These are phyloP conservation scores for Choreutis nemorana DNA, from an alignment of 2,888 invertebrate species.

Conservation along the genomic window DNA sequence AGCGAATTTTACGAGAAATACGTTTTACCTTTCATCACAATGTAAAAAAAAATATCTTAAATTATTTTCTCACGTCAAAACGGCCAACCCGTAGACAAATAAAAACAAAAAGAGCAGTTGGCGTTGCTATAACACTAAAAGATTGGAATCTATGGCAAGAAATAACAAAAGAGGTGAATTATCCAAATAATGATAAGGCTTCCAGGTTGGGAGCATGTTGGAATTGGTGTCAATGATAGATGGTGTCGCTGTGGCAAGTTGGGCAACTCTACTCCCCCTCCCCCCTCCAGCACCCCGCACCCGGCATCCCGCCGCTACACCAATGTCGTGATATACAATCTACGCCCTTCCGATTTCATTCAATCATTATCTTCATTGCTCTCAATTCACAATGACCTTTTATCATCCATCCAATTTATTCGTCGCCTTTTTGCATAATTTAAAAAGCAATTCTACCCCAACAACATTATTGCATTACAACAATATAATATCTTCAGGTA, in stretches of 20 bases:
- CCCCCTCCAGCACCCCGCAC: constrained; percentile 18
- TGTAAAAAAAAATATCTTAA: too few relatives aligned
- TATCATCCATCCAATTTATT: constrained; percentile 2
- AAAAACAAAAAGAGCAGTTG: too few relatives aligned
- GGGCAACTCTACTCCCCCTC: constrained; percentile 29
- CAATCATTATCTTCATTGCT: constrained; percentile 35
- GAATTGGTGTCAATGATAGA: constrained; percentile 64
- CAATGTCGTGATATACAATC: constrained; percentile 21
- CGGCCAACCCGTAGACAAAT: too few relatives aligned
- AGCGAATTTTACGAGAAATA: too few relatives aligned
- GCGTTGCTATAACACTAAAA: too few relatives aligned
- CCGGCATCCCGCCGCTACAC: constrained; percentile 31
- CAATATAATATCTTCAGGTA: neutral
- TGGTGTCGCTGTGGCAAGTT: constrained; percentile 61
- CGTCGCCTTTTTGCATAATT: too few relatives aligned
- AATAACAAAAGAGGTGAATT: too few relatives aligned
- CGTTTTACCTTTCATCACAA: too few relatives aligned
- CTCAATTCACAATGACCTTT: constrained; percentile 4
- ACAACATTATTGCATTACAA: neutral
- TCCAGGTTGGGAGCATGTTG: constrained; percentile 33
- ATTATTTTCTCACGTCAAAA: too few relatives aligned
- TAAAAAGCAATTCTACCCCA: neutral
- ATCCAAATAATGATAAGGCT: constrained; percentile 22
- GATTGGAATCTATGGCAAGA: too few relatives aligned
- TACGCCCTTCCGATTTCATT: constrained; percentile 43